phyloP scores from a whole-genome alignment of 2,888 invertebrate species.

The Polydrusus pterygomalis region DNA sequence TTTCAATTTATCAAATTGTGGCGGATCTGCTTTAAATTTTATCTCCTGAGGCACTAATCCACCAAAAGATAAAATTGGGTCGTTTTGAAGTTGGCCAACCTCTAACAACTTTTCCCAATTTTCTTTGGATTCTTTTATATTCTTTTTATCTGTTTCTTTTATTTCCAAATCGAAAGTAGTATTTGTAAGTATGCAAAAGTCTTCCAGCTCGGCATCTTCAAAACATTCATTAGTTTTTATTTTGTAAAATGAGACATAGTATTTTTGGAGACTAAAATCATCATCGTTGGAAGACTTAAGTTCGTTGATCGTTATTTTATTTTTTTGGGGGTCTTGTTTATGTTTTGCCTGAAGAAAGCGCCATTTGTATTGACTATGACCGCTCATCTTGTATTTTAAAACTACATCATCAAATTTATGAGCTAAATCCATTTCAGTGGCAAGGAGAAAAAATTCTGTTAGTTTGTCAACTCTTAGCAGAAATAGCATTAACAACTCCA shows the following conservation, averaged over 20 bases:
- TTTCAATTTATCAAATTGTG: neutral
- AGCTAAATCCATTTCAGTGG: constrained; percentile 41
- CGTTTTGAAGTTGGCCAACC: neutral
- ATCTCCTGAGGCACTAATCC: neutral
- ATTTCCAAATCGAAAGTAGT: neutral
- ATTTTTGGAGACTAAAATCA: constrained; percentile 21
- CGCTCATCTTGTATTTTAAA: constrained; percentile 34
- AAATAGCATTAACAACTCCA: constrained; percentile 44
- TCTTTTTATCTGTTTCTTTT: constrained; percentile 5
- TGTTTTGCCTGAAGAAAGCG: constrained; percentile 47
- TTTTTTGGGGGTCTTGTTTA: constrained; percentile 27
- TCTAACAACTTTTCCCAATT: neutral
- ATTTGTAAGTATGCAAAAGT: constrained; percentile 24
- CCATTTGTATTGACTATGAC: neutral
- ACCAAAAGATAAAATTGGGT: neutral
- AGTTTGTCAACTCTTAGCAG: neutral
- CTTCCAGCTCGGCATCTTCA: constrained; percentile 19
- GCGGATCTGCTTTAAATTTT: constrained; percentile 8
- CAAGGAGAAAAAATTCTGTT: constrained; percentile 7
- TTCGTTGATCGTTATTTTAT: constrained; percentile 34
- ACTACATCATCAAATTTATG: constrained; percentile 30
- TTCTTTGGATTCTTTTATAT: constrained; percentile 1
- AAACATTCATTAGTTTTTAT: constrained; percentile 1
- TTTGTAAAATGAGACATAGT: constrained; percentile 45
- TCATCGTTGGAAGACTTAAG: constrained; percentile 4